Evolutionary conservation across 2,888 invertebrate species (phyloP).

Genomic region (Azorinus chamasolen): DNA sequence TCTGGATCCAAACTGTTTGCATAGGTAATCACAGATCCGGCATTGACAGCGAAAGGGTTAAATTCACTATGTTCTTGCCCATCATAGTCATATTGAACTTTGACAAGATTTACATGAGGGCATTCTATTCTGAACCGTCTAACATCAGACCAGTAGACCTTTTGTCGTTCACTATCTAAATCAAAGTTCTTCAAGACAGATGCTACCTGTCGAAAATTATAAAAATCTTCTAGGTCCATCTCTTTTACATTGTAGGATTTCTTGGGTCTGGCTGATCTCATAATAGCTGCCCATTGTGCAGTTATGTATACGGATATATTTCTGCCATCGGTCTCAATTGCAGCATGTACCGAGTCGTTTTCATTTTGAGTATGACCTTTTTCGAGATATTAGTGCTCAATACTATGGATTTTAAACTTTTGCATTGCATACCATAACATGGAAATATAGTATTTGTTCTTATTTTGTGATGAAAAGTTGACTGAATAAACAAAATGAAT

Average conservation of each 20-base stretch:
- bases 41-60: too few species aligned
- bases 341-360: conserved; percentile 40
- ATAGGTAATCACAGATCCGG: too few species aligned
- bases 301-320: too few species aligned
- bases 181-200: conserved; percentile 34
- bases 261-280: conserved; percentile 16
- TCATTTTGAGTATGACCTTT: conserved; percentile 59
- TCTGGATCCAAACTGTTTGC: too few species aligned
- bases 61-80: conserved; percentile 16
- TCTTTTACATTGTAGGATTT: conserved; percentile 39
- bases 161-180: conserved; percentile 21
- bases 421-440: conserved; percentile 45
- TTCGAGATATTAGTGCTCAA: conserved; percentile 47
- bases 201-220: conserved; percentile 34
- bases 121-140: conserved; percentile 13
- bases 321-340: conserved; percentile 30
- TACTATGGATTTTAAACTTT: conserved; percentile 29
- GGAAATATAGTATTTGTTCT: conserved; percentile 38
- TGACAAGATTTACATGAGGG: conserved; percentile 12
- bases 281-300: too few species aligned
- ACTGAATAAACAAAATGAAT: conserved; percentile 44
- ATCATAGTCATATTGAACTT: conserved; percentile 31
- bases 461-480: conserved; percentile 52
- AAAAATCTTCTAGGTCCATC: conserved; percentile 32
- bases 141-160: conserved; percentile 26